phyloP scores from a whole-genome alignment of 1,140 invertebrate species.

The Lepidurus packardi region DNA sequence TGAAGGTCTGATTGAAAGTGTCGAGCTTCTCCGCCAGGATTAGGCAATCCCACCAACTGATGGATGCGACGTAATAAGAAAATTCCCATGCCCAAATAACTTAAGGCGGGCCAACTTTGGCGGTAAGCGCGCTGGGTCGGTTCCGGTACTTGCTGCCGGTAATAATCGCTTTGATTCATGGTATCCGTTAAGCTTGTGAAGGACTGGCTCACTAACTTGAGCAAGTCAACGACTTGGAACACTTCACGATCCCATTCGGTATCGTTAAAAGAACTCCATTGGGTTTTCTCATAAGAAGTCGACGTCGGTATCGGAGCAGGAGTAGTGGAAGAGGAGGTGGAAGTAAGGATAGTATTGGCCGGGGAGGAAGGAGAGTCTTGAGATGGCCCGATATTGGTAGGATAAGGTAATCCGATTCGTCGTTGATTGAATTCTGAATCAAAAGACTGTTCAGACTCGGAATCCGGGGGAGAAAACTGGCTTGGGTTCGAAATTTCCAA shows the following conservation, averaged over 20 bases:
- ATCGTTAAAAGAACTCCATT: neutral
- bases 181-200: neutral
- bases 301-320: neutral
- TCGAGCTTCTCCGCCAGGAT: neutral
- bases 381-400: neutral
- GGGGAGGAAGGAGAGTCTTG: neutral
- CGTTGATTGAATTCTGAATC: neutral
- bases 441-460: neutral
- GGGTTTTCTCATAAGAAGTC: neutral
- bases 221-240: neutral
- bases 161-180: neutral
- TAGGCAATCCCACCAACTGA: neutral
- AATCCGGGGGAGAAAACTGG: neutral
- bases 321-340: neutral
- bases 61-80: constrained; percentile 14
- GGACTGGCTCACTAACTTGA: neutral
- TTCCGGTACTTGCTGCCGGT: neutral
- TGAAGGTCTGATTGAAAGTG: neutral
- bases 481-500: neutral
- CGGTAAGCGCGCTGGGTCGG: neutral
- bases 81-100: constrained; percentile 14
- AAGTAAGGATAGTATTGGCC: neutral
- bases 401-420: neutral
- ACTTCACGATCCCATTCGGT: neutral
- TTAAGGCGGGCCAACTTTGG: neutral